Percentiles rank a stretch among this genome's conserved stretches.
phyloP scores from a whole-genome alignment of 2,113 vertebrate species.

The Hiodon tergisus region DNA sequence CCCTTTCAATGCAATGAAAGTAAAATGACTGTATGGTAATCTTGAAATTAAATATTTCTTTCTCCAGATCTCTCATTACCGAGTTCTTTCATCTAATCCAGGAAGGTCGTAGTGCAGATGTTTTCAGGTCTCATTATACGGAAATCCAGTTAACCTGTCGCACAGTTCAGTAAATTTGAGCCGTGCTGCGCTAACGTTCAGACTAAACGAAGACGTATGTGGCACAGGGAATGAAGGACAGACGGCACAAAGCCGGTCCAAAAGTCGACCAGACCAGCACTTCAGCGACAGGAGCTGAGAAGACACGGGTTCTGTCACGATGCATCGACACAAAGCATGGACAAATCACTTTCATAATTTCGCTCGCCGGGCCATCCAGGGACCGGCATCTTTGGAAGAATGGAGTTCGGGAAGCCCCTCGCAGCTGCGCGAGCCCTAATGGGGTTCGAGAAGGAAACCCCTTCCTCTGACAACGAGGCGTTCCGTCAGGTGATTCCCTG shows the following conservation, averaged over 20 bases:
- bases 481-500: slow-evolving; percentile 11
- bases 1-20: not conserved
- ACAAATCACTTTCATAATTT: no score
- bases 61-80: no score
- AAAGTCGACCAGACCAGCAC: not conserved
- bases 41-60: no score
- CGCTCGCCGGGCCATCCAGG: no score
- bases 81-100: no score
- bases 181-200: not conserved
- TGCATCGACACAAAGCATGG: no score
- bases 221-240: not conserved
- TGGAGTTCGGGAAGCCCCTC: no score
- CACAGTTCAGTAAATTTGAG: not conserved
- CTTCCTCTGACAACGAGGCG: not conserved
- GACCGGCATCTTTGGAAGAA: no score
- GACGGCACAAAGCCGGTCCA: not conserved
- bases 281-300: not conserved
- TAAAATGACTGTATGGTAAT: not conserved
- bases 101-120: not conserved
- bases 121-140: not conserved
- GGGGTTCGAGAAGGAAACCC: not conserved
- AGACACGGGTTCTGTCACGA: no score
- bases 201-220: not conserved
- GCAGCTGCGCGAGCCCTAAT: no score
- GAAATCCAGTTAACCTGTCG: not conserved